Base-by-base conservation (phyloP, 2,888 invertebrate species). In the Microplitis deprimator region DNA sequence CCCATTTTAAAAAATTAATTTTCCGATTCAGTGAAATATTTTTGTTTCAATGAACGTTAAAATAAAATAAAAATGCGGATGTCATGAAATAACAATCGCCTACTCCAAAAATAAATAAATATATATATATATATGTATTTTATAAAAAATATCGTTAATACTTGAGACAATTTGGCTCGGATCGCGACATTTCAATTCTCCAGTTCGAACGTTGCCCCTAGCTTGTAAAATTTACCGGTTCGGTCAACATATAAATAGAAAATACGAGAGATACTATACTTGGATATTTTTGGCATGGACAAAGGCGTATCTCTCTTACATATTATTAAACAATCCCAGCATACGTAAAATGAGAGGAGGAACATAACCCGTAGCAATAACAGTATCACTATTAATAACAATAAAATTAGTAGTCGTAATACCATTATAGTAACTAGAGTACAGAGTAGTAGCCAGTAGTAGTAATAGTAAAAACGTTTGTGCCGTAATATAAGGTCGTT, bases 261-360 rank as follows among this genome's bases (percentile, higher is more conserved):
- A 50, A 50, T 13, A 50, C 50, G 50, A 50, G 50, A 50, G 50
- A 50, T 50, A 50, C 50, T 50, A 50, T 50, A 50, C 50, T 50
- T 50, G 50, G 50, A 50, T 50, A 50, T 50, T 50, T 50, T 50
- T 50, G 50, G 50, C 50, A 50, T 50, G 50, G 50, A 50, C 50
- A 50, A 50, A 50, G 50, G 50, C 50, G 50, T 50, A 50, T 50
- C 50, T 50, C 50, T 50, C 50, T 5, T 50, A 50, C 50, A 50
- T 50, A 13, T 50, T 50, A 50, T 50, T 29, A 29, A 29, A 29
- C 29, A 29, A 29, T 29, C 29, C 29, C 29, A 29, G 29, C 29
- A 29, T 29, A 29, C 29, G 29, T 29, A 29, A 29, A 29, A 29
- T 29, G 0, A 29, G 3, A 29, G 0, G 2, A 29, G 2, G 3